These are phyloP conservation scores for Brachyhypopomus occidentalis DNA, from an alignment of 2,113 vertebrate genomes.

Conservation along the genomic window DNA sequence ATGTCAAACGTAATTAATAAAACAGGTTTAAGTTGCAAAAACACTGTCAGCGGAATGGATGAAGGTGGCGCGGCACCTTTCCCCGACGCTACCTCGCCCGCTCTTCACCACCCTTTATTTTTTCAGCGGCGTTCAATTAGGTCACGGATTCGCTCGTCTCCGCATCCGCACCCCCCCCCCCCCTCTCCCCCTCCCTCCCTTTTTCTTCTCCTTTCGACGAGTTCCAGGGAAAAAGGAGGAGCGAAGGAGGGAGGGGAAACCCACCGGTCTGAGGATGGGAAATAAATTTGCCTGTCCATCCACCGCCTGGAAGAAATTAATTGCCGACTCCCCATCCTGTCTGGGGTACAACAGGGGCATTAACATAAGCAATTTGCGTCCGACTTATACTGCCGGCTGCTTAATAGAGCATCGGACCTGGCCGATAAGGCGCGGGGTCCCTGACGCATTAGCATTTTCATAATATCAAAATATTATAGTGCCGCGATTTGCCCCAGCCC, in stretches of 20 bases:
- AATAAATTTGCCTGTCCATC: slow-evolving; percentile 91
- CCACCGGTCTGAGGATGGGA: slow-evolving; percentile 75
- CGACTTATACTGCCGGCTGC: slow-evolving; percentile 90
- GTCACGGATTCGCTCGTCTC: slow-evolving; percentile 78
- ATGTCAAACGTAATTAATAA: slow-evolving; percentile 98
- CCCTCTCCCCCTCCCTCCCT: slow-evolving; percentile 24
- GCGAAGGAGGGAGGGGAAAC: slow-evolving; percentile 53
- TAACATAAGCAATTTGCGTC: slow-evolving; percentile 98
- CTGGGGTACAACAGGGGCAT: slow-evolving; percentile 91
- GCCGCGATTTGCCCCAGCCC: slow-evolving; percentile 78
- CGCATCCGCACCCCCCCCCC: slow-evolving; percentile 64
- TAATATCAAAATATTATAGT: slow-evolving; percentile 93
- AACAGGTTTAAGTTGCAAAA: slow-evolving; percentile 93
- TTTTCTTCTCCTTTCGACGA: slow-evolving; percentile 70
- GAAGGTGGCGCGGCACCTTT: slow-evolving; percentile 73
- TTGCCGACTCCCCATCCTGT: slow-evolving; percentile 90
- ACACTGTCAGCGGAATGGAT: slow-evolving; percentile 96
- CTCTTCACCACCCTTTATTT: background rate
- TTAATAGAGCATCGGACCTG: slow-evolving; percentile 92
- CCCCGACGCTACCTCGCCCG: slow-evolving; percentile 58
- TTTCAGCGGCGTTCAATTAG: slow-evolving; percentile 79
- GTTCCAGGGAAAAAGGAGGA: slow-evolving; percentile 72
- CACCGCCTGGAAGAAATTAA: slow-evolving; percentile 91
- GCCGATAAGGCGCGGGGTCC: slow-evolving; percentile 88
- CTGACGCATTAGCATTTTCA: slow-evolving; percentile 91